These are phyloP conservation scores for Gastrophysa polygoni DNA, from an alignment of 2,888 invertebrate genomes.

Conservation along the genomic window DNA sequence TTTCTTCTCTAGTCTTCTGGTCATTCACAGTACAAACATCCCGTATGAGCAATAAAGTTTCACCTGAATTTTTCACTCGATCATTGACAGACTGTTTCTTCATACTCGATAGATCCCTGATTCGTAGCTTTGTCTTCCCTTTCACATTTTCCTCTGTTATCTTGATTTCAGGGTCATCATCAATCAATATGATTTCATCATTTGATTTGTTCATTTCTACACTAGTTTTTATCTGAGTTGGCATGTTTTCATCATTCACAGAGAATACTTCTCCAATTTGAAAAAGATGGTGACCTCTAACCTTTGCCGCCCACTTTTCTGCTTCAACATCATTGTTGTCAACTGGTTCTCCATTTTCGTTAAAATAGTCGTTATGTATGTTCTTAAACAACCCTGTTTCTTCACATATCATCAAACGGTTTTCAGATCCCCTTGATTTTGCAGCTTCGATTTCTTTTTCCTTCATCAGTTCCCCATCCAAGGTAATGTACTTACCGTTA, in stretches of 20 bases:
- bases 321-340: constrained; percentile 15
- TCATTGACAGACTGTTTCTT: not conserved
- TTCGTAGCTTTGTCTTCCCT: not conserved
- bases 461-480: constrained; percentile 6
- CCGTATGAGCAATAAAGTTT: no score
- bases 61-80: no score
- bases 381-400: constrained; percentile 16
- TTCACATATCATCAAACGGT: constrained; percentile 9
- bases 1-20: no score
- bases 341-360: constrained; percentile 8
- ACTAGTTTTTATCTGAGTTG: no score
- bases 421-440: not conserved
- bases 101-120: not conserved
- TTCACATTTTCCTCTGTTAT: not conserved
- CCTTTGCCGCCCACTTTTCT: constrained; percentile 13
- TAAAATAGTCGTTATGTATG: constrained; percentile 14
- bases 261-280: not conserved
- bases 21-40: no score
- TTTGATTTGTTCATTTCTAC: no score
- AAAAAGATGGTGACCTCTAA: constrained; percentile 8
- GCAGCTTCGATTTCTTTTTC: not conserved
- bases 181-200: no score
- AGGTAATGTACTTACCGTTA: constrained; percentile 14
- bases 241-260: not conserved
- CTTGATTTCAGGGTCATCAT: no score